phyloP scores from a whole-genome alignment of 2,888 invertebrate species.

The Physocephala rufipes region DNA sequence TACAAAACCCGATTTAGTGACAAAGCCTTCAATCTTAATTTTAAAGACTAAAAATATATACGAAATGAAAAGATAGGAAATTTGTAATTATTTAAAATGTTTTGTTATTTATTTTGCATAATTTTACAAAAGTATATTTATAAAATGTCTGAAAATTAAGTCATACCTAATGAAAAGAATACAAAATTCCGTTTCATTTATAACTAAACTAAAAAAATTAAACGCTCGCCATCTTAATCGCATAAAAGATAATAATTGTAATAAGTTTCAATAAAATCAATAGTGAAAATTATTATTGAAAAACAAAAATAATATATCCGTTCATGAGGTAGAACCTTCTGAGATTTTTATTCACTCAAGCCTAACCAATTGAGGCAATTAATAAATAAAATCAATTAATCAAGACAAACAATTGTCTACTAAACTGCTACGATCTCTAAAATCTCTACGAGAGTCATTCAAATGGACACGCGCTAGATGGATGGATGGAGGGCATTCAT shows the following conservation, averaged over 20 bases:
- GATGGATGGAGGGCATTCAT: too few species aligned
- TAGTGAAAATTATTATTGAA: constrained; percentile 9
- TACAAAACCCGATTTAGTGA: too few species aligned
- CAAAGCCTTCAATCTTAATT: background rate
- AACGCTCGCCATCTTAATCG: background rate
- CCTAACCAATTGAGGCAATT: constrained; percentile 38
- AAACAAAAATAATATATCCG: constrained; percentile 18
- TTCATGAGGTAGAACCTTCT: constrained; percentile 30
- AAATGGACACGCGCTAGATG: too few species aligned
- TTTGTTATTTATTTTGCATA: constrained; percentile 35
- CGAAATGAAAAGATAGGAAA: constrained; percentile 5
- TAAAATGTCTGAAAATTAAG: constrained; percentile 10
- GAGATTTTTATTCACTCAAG: constrained; percentile 22
- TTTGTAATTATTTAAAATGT: constrained; percentile 7
- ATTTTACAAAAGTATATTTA: constrained; percentile 22
- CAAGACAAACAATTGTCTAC: too few species aligned
- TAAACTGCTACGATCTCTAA: too few species aligned
- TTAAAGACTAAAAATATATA: background rate
- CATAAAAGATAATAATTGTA: background rate
- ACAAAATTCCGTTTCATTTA: constrained; percentile 4
- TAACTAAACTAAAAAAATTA: background rate
- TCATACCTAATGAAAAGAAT: constrained; percentile 22
- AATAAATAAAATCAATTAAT: too few species aligned
- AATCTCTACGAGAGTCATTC: too few species aligned
- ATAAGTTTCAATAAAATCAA: background rate